These are phyloP conservation scores for Magallana nippona DNA, from an alignment of 2,888 invertebrate species.

Conservation along the genomic window DNA sequence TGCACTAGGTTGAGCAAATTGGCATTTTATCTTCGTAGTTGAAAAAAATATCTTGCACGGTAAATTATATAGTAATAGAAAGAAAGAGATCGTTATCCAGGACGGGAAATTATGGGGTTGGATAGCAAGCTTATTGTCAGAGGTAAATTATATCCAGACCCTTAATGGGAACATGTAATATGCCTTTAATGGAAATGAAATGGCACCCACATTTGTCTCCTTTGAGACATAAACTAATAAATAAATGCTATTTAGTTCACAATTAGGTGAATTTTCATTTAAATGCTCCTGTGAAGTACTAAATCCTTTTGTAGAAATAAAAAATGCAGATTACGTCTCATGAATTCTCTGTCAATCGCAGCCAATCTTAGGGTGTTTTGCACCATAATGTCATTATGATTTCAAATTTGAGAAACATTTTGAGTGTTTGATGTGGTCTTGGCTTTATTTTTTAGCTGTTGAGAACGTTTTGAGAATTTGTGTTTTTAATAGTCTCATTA, in stretches of 20 bases:
- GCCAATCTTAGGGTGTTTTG: neutral
- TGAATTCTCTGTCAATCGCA: neutral
- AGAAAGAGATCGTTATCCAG: too few relatives aligned
- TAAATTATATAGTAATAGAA: too few relatives aligned
- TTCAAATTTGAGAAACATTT: neutral
- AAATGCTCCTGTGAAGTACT: slow-evolving; percentile 20
- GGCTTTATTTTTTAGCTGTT: neutral
- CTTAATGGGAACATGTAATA: neutral
- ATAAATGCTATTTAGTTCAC: slow-evolving; percentile 16
- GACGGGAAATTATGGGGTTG: too few relatives aligned
- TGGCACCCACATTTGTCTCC: neutral
- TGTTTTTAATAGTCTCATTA: neutral
- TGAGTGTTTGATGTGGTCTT: neutral
- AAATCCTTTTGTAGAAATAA: slow-evolving; percentile 12
- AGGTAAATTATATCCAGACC: too few relatives aligned
- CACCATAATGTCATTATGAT: slow-evolving; percentile 10
- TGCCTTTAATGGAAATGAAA: slow-evolving; percentile 19
- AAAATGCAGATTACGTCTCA: slow-evolving; percentile 2
- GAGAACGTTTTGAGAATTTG: neutral
- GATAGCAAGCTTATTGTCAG: too few relatives aligned
- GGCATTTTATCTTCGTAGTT: too few relatives aligned
- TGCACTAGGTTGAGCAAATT: too few relatives aligned
- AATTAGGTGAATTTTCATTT: slow-evolving; percentile 5
- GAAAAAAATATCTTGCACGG: too few relatives aligned
- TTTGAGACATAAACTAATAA: slow-evolving; percentile 4